phyloP scores from a whole-genome alignment of 1,140 invertebrate species.

The Pissodes strobi region DNA sequence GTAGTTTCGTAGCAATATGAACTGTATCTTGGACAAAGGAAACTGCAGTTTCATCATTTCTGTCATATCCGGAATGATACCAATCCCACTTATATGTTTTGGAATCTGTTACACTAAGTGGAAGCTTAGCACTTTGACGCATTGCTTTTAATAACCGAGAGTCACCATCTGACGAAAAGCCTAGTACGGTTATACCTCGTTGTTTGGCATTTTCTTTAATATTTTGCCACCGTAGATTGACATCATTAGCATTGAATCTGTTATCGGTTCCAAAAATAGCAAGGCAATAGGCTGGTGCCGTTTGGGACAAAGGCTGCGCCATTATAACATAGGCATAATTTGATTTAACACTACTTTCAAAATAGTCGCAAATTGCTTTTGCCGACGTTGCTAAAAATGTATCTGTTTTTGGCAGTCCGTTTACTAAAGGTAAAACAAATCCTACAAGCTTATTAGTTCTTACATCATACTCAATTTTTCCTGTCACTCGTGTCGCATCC shows the following conservation, averaged over 20 bases:
- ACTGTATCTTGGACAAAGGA: conserved; percentile 22
- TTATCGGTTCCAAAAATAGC: conserved; percentile 27
- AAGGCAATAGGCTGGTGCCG: conserved; percentile 26
- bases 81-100: conserved; percentile 2
- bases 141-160: too few relatives aligned
- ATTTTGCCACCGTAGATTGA: conserved; percentile 12
- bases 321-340: conserved; percentile 17
- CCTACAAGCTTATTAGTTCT: conserved; percentile 16
- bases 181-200: conserved; percentile 12
- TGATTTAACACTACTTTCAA: too few relatives aligned
- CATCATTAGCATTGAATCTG: conserved; percentile 21
- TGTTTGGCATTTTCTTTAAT: not conserved
- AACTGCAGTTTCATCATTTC: not conserved
- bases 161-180: conserved; percentile 33
- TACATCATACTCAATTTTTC: conserved; percentile 18
- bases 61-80: conserved; percentile 1
- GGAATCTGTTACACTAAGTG: not conserved
- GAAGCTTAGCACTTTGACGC: not conserved
- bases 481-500: too few relatives aligned
- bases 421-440: conserved; percentile 9
- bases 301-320: conserved; percentile 19
- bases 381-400: conserved; percentile 5
- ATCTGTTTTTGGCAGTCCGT: conserved; percentile 1
- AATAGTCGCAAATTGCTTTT: conserved; percentile 1
- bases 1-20: conserved; percentile 23